A percentile compares a stretch with the other conserved stretches of the same genome.
Conservation (phyloP, 2,797 vertebrate genomes). For the Ceryle rudis region DNA sequence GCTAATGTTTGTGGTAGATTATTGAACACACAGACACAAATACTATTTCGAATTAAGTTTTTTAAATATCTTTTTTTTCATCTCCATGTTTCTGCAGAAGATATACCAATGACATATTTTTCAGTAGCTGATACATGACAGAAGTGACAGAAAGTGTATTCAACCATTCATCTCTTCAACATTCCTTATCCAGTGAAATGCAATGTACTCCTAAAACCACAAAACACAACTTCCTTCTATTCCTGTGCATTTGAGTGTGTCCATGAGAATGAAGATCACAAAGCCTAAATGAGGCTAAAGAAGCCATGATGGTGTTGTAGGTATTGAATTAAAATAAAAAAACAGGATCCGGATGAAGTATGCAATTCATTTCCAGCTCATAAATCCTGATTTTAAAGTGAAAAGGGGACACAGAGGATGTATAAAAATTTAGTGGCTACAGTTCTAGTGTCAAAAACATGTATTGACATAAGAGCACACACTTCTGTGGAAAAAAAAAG, state of each 20-base stretch:
- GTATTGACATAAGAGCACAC: neutral
- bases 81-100: neutral
- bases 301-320: neutral
- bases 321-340: neutral
- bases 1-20: neutral
- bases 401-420: slow-evolving; percentile 44
- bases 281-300: neutral
- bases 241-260: neutral
- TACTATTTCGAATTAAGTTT: neutral
- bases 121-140: neutral
- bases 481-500: neutral
- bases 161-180: neutral
- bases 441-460: slow-evolving; percentile 25
- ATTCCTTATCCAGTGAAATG: neutral
- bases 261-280: neutral
- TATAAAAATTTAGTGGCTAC: slow-evolving; percentile 41
- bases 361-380: slow-evolving; percentile 42
- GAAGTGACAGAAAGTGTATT: neutral
- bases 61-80: neutral
- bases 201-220: neutral
- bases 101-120: neutral
- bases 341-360: neutral
- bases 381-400: slow-evolving; percentile 48
- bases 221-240: neutral
- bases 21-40: neutral